Conservation (phyloP, 37 sponge, comb jelly and placozoan genomes). For the Halichondria panicea region DNA sequence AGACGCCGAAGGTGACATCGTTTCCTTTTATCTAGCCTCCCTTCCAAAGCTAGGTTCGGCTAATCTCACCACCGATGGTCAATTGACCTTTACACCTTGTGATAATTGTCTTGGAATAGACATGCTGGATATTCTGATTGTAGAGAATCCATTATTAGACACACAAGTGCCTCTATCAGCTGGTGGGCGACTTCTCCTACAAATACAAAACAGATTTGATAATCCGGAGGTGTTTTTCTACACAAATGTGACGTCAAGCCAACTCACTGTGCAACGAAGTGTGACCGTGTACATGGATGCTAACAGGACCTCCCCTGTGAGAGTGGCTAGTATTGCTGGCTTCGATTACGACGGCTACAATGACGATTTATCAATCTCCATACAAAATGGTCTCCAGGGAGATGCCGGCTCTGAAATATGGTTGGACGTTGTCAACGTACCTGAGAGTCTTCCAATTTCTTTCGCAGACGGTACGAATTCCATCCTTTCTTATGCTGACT, state of each 20-base stretch:
- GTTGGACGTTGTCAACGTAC: conserved; percentile 47
- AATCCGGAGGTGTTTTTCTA: conserved; percentile 57
- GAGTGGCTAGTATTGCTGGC: conserved; percentile 52
- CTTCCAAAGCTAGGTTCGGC: conserved; percentile 57
- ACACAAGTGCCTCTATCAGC: conserved; percentile 42
- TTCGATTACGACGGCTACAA: conserved; percentile 72
- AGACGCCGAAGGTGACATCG: conserved; percentile 65
- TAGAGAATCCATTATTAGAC: conserved; percentile 48
- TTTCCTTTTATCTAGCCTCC: conserved; percentile 58
- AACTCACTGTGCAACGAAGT: not conserved
- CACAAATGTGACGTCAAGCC: not conserved
- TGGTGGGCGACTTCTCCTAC: conserved; percentile 17
- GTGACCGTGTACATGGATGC: conserved; percentile 38
- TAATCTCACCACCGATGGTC: conserved; percentile 41
- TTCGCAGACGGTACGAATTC: conserved; percentile 10
- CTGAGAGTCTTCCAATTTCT: conserved; percentile 54
- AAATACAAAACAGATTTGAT: conserved; percentile 55
- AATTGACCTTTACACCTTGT: conserved; percentile 72
- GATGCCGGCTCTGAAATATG: conserved; percentile 15
- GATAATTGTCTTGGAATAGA: conserved; percentile 73
- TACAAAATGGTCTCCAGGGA: conserved; percentile 15
- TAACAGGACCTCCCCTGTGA: conserved; percentile 30
- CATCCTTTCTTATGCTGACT: conserved; percentile 22
- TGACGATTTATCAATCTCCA: conserved; percentile 44
- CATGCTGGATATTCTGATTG: conserved; percentile 24